Evolutionary conservation across 2,888 invertebrate species (phyloP).

Genomic region (Oscheius onirici): DNA sequence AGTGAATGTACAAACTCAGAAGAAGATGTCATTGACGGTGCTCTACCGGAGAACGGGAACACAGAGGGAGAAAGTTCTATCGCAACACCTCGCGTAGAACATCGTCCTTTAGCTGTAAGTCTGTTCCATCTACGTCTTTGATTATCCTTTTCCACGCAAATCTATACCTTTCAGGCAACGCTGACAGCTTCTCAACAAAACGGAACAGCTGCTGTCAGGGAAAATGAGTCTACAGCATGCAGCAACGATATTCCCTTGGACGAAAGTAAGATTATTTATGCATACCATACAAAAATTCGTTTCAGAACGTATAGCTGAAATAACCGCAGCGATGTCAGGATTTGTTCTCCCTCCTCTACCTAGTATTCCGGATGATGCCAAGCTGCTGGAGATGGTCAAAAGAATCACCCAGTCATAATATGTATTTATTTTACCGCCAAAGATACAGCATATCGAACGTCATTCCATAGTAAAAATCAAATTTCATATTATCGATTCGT

Average conservation of each 20-base stretch:
- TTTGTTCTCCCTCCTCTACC: conserved; percentile 49
- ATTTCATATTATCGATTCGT: conserved; percentile 1
- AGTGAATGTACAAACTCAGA: neutral
- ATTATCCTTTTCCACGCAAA: no score
- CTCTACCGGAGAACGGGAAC: no score
- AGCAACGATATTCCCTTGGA: conserved; percentile 22
- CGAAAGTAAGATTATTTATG: neutral
- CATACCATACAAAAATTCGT: no score
- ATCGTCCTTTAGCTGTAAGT: no score
- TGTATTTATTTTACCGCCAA: neutral
- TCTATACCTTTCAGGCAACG: no score
- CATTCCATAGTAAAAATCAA: neutral
- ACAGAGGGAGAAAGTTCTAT: no score
- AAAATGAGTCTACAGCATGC: no score
- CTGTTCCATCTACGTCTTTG: no score
- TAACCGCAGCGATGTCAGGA: conserved; percentile 44
- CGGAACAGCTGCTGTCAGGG: no score
- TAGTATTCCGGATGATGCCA: conserved; percentile 37
- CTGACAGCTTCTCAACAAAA: no score
- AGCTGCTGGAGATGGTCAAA: conserved; percentile 5
- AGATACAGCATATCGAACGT: neutral
- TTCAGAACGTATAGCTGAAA: conserved; percentile 46
- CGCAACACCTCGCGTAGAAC: no score
- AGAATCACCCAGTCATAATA: neutral
- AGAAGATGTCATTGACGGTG: neutral